A percentile compares a stretch with the other conserved stretches of the same genome.
These are phyloP conservation scores for Alfaro cultratus DNA, from an alignment of 2,797 vertebrate species.

Conservation along the genomic window DNA sequence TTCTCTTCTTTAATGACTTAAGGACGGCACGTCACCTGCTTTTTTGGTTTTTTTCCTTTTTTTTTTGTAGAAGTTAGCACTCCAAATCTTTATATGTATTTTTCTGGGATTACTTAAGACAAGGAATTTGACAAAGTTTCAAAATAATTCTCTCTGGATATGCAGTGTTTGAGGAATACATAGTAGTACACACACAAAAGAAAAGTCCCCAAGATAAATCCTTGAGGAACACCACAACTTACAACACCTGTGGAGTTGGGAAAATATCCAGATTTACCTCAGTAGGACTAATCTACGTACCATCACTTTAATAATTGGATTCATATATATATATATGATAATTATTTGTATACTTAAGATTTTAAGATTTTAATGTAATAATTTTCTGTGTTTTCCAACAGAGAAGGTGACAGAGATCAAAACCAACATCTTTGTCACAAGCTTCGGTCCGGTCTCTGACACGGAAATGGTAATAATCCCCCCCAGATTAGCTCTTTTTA, in stretches of 20 bases:
- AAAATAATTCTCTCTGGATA: background rate
- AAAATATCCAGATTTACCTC: no score
- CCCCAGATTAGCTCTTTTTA: background rate
- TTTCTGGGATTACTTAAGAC: background rate
- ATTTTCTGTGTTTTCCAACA: conserved; percentile 68
- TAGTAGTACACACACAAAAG: background rate
- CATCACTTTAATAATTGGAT: background rate
- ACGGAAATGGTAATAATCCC: conserved; percentile 91
- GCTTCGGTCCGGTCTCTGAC: conserved; percentile 96
- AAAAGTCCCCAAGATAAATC: background rate
- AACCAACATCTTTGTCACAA: conserved; percentile 98
- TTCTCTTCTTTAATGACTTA: background rate
- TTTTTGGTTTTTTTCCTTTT: no score
- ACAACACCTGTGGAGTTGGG: background rate
- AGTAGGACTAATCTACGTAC: no score
- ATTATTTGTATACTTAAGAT: background rate
- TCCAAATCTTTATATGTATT: background rate
- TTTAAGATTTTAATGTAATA: background rate
- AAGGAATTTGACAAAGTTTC: background rate
- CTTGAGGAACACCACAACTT: background rate
- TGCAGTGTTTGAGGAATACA: background rate
- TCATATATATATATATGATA: background rate
- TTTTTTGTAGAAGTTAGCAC: no score
- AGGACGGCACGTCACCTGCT: background rate
- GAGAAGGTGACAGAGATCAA: conserved; percentile 97